Conservation (phyloP, 2,797 vertebrate species). For the Trichosurus vulpecula region DNA sequence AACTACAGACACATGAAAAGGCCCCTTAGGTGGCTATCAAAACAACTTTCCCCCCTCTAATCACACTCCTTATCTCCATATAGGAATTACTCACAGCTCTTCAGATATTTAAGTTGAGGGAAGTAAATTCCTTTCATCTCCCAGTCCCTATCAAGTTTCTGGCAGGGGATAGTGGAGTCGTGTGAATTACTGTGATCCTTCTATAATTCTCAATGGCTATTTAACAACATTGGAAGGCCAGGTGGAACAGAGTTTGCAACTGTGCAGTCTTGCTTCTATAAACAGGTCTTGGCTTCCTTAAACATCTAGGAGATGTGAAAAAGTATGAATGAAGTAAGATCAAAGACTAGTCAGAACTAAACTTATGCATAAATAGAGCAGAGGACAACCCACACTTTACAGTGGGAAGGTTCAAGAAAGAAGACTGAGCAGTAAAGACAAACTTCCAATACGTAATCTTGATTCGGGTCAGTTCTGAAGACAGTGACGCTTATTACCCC, state of each 20-base stretch:
- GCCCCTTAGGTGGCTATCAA: neutral
- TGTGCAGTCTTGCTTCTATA: neutral
- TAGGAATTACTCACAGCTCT: neutral
- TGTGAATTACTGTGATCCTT: neutral
- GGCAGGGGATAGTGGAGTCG: neutral
- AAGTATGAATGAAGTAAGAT: neutral
- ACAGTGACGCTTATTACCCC: slow-evolving; percentile 17
- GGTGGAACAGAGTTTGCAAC: neutral
- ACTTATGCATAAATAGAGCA: slow-evolving; percentile 30
- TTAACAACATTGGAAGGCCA: neutral
- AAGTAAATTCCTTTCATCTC: neutral
- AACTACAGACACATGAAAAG: neutral
- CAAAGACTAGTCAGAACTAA: neutral
- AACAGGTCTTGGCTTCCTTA: neutral
- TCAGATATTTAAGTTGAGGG: neutral
- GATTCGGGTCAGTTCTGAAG: neutral
- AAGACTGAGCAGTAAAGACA: neutral
- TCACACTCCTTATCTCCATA: neutral
- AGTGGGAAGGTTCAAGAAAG: neutral
- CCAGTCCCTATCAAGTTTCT: neutral
- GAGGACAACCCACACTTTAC: neutral
- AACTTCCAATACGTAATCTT: slow-evolving; percentile 25
- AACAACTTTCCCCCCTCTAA: neutral
- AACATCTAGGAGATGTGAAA: neutral
- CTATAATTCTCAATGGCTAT: neutral